A percentile compares a stretch with the other conserved stretches of the same genome.
Conservation (phyloP, 2,113 vertebrate species). For the Indri indri region DNA sequence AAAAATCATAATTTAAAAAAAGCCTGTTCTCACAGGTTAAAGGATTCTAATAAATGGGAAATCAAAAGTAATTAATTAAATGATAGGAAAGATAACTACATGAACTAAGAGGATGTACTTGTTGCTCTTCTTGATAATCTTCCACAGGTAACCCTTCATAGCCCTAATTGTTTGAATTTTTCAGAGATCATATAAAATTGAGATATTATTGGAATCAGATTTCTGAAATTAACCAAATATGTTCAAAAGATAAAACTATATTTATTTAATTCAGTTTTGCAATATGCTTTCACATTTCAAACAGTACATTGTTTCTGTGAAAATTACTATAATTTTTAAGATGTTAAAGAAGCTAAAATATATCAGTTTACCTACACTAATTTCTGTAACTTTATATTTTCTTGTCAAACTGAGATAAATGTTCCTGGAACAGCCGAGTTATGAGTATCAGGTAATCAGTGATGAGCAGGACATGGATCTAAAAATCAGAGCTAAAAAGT, state of each 20-base stretch:
- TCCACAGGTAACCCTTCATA: background rate
- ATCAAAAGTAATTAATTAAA: background rate
- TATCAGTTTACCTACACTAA: background rate
- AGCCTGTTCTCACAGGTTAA: background rate
- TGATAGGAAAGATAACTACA: background rate
- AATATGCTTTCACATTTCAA: background rate
- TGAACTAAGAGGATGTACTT: background rate
- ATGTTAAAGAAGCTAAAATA: background rate
- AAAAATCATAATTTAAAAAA: background rate
- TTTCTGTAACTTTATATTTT: conserved; percentile 16
- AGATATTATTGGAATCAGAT: background rate
- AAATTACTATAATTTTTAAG: background rate
- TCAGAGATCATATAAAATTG: background rate
- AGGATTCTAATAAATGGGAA: background rate
- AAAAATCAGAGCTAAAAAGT: background rate
- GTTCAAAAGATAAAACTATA: background rate
- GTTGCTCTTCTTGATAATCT: background rate
- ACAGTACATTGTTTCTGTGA: background rate
- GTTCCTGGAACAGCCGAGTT: background rate
- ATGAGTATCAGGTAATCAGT: background rate
- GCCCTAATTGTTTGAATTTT: background rate
- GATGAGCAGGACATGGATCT: background rate
- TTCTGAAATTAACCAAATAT: background rate
- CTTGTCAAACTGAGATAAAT: background rate
- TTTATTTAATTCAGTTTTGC: background rate